Evolutionary conservation across 2,113 vertebrate species (phyloP).

Genomic region (Caretta caretta): DNA sequence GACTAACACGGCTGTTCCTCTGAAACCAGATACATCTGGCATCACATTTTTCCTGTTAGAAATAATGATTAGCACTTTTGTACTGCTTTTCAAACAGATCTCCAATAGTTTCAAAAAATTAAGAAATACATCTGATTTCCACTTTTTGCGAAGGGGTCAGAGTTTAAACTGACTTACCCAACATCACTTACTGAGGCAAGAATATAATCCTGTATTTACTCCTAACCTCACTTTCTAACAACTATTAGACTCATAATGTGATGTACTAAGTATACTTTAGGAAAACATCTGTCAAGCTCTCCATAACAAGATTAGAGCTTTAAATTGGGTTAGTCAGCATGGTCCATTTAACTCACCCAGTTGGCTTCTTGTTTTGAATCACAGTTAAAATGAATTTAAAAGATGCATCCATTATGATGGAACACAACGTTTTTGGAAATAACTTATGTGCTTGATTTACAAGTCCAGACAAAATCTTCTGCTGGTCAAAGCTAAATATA

Average conservation of each 20-base stretch:
- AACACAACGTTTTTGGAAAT: conserved; percentile 16
- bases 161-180: background rate
- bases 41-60: background rate
- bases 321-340: background rate
- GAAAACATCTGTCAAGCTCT: accelerated
- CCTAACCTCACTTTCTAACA: background rate
- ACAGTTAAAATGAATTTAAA: background rate
- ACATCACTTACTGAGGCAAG: background rate
- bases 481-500: conserved; percentile 7
- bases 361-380: background rate
- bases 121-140: background rate
- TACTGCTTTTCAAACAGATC: background rate
- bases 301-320: background rate
- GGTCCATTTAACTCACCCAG: background rate
- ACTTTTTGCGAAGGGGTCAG: background rate
- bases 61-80: background rate
- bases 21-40: background rate
- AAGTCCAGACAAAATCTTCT: background rate
- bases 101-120: background rate
- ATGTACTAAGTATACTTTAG: background rate
- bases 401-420: background rate
- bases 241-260: background rate
- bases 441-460: background rate
- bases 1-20: too few relatives aligned
- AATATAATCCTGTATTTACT: background rate